Evolutionary conservation across 2,113 vertebrate genomes (phyloP), one percentile per base, ranked within the genome.

Genomic region (Hyaena hyaena): DNA sequence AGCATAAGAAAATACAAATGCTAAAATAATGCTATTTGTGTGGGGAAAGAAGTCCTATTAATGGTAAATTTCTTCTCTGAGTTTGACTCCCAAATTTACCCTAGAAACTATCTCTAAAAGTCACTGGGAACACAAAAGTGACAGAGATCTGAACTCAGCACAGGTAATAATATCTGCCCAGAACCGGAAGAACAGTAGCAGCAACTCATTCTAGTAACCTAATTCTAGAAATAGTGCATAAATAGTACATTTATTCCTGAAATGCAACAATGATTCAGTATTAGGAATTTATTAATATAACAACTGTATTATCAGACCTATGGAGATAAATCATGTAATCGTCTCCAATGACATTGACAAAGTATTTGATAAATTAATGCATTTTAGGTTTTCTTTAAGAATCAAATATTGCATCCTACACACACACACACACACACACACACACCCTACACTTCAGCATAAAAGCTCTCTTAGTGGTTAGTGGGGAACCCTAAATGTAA

Each of bases 1-100:
- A 74, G 19, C 71, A 61, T 35, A 84, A 85, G 65, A 92, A 95
- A 88, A 88, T 9, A 65, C 4, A 74, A 80, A 92, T 19, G 14
- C 65, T 81, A 94, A 89, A 65, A 5, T 3, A 65, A 5, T 3
- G 10, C 35, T 82, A 31, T 65, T 83, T 92, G 4, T 88, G 4
- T 82, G 21, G 12, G 0, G 15, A 26, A 74, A 63, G 79, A 90
- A n/a, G 31, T 73, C 35, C n/a, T 90, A 90, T 63, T 55, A 69
- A 80, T 12, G 10, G 43, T 85, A 94, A 90, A 8, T 81, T 82
- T 89, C 73, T 81, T 94, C 63, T 92, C 82, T 94, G 50, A 84
- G 8, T 58, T 66, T 85, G 63, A 82, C 21, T 82, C 35, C 39
- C 45, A 90, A 82, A 85, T 89, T 94, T 86, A 83, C 43, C 71